Conservation (phyloP, 2,113 vertebrate species). For the Passer montanus region DNA sequence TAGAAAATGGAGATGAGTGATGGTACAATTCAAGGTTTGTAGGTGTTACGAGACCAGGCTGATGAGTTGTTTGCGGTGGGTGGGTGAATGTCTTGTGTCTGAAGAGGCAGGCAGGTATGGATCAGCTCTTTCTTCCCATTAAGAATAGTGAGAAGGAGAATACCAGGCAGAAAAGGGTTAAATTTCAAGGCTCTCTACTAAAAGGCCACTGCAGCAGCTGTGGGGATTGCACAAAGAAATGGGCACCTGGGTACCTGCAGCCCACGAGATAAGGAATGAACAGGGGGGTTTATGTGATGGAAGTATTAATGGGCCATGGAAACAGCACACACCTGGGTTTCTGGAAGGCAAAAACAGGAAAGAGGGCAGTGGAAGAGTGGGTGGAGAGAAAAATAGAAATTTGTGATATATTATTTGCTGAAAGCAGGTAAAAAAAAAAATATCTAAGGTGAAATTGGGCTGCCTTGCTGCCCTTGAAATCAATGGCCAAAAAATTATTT, state of each 20-base stretch:
- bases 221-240: neutral
- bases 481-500: neutral
- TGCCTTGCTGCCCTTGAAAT: neutral
- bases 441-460: neutral
- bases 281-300: neutral
- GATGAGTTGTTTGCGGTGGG: neutral
- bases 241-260: neutral
- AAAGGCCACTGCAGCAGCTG: neutral
- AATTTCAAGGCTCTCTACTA: neutral
- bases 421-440: neutral
- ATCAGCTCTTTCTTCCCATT: neutral
- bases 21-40: neutral
- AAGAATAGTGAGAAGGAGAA: neutral
- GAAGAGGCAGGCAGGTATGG: neutral
- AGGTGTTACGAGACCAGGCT: neutral
- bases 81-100: neutral
- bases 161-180: neutral
- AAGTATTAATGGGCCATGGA: neutral
- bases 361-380: neutral
- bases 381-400: neutral
- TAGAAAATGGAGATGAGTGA: neutral
- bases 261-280: neutral
- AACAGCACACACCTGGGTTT: neutral
- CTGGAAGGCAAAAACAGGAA: neutral
- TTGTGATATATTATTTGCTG: neutral